phyloP scores from a whole-genome alignment of 2,113 vertebrate genomes.

The Fulica atra region DNA sequence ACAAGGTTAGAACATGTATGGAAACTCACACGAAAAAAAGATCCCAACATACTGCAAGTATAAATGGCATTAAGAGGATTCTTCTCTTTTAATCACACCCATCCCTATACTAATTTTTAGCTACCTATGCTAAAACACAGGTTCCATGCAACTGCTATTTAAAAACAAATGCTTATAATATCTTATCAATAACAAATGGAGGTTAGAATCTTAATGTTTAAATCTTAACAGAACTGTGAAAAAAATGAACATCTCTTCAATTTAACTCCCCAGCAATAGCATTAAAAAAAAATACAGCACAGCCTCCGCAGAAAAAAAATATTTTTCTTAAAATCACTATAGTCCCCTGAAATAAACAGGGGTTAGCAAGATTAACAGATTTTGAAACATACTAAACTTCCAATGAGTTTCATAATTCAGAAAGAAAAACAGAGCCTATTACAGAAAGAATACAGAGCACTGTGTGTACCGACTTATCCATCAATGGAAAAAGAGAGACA shows the following conservation, averaged over 20 bases:
- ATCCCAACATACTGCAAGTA: background rate
- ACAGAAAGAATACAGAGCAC: background rate
- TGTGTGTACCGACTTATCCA: rapidly evolving
- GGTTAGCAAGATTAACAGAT: background rate
- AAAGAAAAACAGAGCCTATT: background rate
- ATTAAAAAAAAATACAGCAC: background rate
- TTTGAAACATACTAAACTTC: background rate
- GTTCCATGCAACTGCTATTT: background rate
- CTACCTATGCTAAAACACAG: background rate
- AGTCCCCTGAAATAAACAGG: background rate
- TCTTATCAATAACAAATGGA: background rate
- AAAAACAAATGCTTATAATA: background rate
- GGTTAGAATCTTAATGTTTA: background rate
- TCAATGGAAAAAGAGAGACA: background rate
- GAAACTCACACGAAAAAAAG: background rate
- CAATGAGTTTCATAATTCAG: background rate
- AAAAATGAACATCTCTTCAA: background rate
- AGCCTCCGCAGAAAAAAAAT: background rate
- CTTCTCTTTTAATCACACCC: background rate
- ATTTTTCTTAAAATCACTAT: background rate
- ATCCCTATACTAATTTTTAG: background rate
- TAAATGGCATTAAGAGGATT: background rate
- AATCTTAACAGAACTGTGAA: background rate
- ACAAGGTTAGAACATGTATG: background rate
- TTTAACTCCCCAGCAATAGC: background rate